Percentiles rank a stretch among this genome's conserved stretches.
Evolutionary conservation across 1,140 invertebrate species (phyloP).

Genomic region (Drosophila pachea): DNA sequence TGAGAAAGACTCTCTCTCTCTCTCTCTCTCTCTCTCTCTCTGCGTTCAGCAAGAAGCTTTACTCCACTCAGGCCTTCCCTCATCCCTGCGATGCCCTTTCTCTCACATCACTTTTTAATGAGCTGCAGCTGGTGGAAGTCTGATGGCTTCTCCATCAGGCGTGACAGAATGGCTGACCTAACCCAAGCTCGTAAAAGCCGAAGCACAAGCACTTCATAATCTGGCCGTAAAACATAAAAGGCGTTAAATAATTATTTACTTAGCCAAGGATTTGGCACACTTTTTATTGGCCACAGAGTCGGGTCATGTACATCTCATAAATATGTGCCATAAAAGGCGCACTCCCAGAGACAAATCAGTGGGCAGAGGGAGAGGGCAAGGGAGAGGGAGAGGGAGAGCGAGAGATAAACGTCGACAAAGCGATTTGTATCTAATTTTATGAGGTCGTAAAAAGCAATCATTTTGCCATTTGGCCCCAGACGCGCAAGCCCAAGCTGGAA

Average conservation of each 20-base stretch:
- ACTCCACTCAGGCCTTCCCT: too few species aligned
- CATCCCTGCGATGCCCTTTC: too few species aligned
- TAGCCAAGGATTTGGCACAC: constrained; percentile 65
- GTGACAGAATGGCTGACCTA: constrained; percentile 32
- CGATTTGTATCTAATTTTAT: constrained; percentile 79
- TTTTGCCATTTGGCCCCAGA: constrained; percentile 63
- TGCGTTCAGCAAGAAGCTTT: too few species aligned
- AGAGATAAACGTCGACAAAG: constrained; percentile 70
- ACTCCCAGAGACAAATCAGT: constrained; percentile 19
- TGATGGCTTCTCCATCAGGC: constrained; percentile 32
- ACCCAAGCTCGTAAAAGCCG: constrained; percentile 37
- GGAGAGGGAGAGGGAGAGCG: constrained; percentile 12
- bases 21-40: not conserved
- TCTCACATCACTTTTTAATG: constrained; percentile 25
- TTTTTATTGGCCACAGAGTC: constrained; percentile 38
- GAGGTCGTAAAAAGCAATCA: constrained; percentile 78
- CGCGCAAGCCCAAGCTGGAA: constrained; percentile 3
- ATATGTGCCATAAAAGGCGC: constrained; percentile 39
- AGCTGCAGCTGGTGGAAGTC: not conserved
- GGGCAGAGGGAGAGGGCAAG: constrained; percentile 3
- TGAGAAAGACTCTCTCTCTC: not conserved
- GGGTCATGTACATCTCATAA: constrained; percentile 34
- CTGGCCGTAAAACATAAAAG: constrained; percentile 56
- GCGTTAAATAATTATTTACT: constrained; percentile 75
- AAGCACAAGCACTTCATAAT: constrained; percentile 51